Percentiles rank a stretch among this genome's conserved stretches.
phyloP scores from a whole-genome alignment of 2,888 invertebrate genomes.

The Lasioglossum morio region DNA sequence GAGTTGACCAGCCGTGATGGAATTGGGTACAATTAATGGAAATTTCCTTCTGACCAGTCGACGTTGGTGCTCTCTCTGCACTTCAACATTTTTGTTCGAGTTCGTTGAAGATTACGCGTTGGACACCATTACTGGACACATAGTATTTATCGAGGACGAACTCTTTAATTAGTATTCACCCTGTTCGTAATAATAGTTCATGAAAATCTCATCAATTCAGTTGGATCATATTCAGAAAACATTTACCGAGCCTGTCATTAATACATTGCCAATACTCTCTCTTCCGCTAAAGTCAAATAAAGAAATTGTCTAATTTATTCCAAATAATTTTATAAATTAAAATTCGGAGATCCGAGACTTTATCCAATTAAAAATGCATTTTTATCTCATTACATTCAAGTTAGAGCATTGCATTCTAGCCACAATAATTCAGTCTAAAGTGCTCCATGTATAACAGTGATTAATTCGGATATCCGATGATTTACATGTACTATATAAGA shows the following conservation, averaged over 20 bases:
- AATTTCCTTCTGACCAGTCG: constrained; percentile 61
- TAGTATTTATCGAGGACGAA: constrained; percentile 28
- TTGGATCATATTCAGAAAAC: background rate
- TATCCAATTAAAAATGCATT: background rate
- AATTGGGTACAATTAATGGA: constrained; percentile 75
- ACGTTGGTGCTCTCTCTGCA: background rate
- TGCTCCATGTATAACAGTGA: background rate
- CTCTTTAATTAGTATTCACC: constrained; percentile 33
- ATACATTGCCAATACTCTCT: background rate
- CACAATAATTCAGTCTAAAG: background rate
- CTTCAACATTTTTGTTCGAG: constrained; percentile 25
- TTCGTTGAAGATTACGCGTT: constrained; percentile 31
- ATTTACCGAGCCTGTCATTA: background rate
- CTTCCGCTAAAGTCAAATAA: too few relatives aligned
- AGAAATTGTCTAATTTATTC: background rate
- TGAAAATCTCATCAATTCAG: background rate
- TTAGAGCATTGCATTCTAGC: background rate
- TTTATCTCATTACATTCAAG: background rate
- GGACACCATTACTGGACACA: constrained; percentile 3
- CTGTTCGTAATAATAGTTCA: background rate
- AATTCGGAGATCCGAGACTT: background rate
- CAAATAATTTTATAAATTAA: background rate
- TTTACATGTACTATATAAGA: background rate
- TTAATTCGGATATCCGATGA: background rate
- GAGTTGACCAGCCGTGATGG: constrained; percentile 70